Base-by-base conservation (phyloP, 2,797 vertebrate species). In the Knipowitschia caucasica region DNA sequence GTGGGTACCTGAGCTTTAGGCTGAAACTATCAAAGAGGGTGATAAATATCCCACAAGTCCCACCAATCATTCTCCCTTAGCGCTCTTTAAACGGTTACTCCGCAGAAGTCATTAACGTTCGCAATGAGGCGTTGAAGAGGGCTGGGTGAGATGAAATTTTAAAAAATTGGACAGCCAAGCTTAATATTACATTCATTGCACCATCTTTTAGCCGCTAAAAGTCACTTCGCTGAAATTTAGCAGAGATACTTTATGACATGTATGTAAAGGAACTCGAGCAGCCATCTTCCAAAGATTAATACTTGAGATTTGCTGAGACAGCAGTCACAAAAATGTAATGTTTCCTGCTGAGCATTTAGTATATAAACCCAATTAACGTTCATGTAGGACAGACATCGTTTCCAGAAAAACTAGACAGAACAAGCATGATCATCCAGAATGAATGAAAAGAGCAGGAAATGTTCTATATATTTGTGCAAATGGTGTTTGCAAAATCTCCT, bases 61-160 rank as follows among this genome's bases (percentile, higher is more conserved):
- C 49, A 75, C 75, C 70, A 80, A 82, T 81, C 82, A 74, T 75
- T 78, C 62, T 64, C 69, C 68, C 81, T 62, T 70, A 69, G 76
- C 69, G 55, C 81, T 71, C 67, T 82, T 86, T 87, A 84, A 87
- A 83, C 59, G 65, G 80, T 80, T 81, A 80, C 78, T 75, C 53
- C 78, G 80, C 78, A 83, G 74, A 84, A 85, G 81, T 82, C 84
- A 86, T 89, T 89, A 88, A 79, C 76, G 57, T 75, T 69, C 15
- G 78, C 80, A 75, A 83, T 81, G 85, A 86, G 81, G 81, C 79
- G 65, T 78, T 80, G 58, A 75, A 69, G 70, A 17, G 50, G 55
- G 53, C 30, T 33, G 45, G 31, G 43, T 36, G 52, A 59, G 54
- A 33, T 6, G 45, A 74, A 74, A 77, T 81, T n/a, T n/a, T n/a